Conservation (phyloP, 2,113 vertebrate genomes). For the Lycocorax pyrrhopterus region DNA sequence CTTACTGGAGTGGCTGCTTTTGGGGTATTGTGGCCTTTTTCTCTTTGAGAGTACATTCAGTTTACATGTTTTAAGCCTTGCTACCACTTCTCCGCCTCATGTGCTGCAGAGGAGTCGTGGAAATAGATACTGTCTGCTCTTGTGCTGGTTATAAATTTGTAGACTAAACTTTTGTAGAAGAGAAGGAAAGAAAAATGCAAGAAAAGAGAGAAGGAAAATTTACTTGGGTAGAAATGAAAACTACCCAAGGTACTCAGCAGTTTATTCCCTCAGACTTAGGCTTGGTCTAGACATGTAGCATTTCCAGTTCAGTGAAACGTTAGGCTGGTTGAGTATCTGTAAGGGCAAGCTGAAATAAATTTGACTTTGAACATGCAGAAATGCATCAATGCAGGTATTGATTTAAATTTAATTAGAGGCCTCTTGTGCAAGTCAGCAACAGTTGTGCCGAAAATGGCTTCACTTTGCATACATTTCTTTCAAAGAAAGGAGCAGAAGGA, state of each 20-base stretch:
- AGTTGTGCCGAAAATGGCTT: not conserved
- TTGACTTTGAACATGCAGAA: not conserved
- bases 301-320: not conserved
- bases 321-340: not conserved
- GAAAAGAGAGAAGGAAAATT: not conserved
- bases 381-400: not conserved
- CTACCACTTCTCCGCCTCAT: not conserved
- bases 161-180: not conserved
- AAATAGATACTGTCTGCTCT: not conserved
- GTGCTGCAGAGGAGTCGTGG: accelerated
- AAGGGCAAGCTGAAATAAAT: not conserved
- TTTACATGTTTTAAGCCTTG: not conserved
- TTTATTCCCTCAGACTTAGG: not conserved
- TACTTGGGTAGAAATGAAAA: not conserved
- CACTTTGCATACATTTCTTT: not conserved
- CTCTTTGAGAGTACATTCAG: not conserved
- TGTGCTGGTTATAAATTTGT: not conserved
- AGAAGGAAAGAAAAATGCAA: not conserved
- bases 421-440: not conserved
- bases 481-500: not conserved
- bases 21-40: not conserved
- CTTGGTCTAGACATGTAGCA: not conserved
- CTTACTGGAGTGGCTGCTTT: not conserved
- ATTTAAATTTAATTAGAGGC: not conserved
- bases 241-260: not conserved